Percentiles rank a stretch among this genome's conserved stretches.
Evolutionary conservation across 1,140 invertebrate genomes (phyloP).

Genomic region (Microplitis mediator): DNA sequence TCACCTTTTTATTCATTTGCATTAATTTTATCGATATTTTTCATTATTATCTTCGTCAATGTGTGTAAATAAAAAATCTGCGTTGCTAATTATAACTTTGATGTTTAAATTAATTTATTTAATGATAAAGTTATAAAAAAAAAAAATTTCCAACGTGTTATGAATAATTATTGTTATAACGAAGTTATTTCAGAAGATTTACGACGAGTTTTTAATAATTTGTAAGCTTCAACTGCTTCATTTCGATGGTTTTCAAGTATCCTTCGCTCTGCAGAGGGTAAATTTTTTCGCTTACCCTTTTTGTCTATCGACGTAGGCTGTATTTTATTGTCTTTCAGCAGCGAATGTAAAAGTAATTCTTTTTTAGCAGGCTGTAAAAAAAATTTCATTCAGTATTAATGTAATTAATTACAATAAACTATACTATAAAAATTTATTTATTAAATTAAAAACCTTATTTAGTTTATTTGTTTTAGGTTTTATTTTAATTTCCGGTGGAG

Average conservation of each 20-base stretch:
- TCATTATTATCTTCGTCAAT: neutral
- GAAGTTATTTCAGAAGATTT: no score
- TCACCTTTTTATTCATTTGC: neutral
- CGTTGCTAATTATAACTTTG: neutral
- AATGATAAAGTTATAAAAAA: no score
- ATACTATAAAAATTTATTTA: no score
- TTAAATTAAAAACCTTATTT: conserved; percentile 52
- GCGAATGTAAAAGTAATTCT: conserved; percentile 63
- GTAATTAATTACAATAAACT: neutral
- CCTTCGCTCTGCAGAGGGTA: conserved; percentile 63
- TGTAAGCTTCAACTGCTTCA: conserved; percentile 68
- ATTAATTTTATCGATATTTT: neutral
- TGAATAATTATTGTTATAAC: neutral
- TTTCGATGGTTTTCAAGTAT: conserved; percentile 66
- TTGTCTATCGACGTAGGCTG: conserved; percentile 48
- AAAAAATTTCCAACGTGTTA: no score
- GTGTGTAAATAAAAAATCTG: neutral
- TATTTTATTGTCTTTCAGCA: conserved; percentile 48
- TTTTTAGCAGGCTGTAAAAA: conserved; percentile 64
- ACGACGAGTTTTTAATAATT: conserved; percentile 61
- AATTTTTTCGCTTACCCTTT: conserved; percentile 66
- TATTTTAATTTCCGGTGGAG: conserved; percentile 65
- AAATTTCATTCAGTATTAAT: conserved; percentile 10
- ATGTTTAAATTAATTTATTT: no score
- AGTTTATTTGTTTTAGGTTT: conserved; percentile 57